These are phyloP conservation scores for Taphrorychus bicolor DNA, from an alignment of 2,888 invertebrate genomes.

Conservation along the genomic window DNA sequence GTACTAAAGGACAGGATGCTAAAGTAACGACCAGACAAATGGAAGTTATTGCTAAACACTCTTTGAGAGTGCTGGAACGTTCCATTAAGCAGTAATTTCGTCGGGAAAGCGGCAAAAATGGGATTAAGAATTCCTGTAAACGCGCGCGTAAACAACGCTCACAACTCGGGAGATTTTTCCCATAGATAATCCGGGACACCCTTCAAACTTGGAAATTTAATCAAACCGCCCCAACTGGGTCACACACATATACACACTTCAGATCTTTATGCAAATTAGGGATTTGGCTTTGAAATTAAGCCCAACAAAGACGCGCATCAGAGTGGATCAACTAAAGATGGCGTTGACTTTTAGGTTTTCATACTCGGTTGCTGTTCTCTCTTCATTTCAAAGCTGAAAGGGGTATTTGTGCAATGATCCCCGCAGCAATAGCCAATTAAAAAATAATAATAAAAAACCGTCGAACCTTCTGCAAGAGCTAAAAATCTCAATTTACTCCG, in stretches of 20 bases:
- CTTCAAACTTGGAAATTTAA: constrained; percentile 19
- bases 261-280: constrained; percentile 26
- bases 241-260: constrained; percentile 22
- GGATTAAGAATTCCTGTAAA: constrained; percentile 2
- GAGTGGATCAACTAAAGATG: constrained; percentile 15
- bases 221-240: constrained; percentile 19
- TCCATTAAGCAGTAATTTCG: constrained; percentile 18
- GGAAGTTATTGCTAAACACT: constrained; percentile 53
- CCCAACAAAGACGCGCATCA: constrained; percentile 13
- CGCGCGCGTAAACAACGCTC: not conserved
- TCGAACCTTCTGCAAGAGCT: constrained; percentile 19
- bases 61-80: constrained; percentile 6
- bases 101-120: not conserved
- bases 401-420: not conserved
- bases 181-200: not conserved
- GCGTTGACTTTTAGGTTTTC: not conserved
- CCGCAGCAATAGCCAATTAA: constrained; percentile 24
- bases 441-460: constrained; percentile 37
- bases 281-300: constrained; percentile 19
- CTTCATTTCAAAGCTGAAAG: not conserved
- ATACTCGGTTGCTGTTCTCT: not conserved
- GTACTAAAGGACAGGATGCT: constrained; percentile 55
- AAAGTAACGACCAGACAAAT: constrained; percentile 54
- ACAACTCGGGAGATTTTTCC: not conserved
- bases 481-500: constrained; percentile 38